Evolutionary conservation across 2,888 invertebrate genomes (phyloP).

Genomic region (Caenorhabditis imperialis): DNA sequence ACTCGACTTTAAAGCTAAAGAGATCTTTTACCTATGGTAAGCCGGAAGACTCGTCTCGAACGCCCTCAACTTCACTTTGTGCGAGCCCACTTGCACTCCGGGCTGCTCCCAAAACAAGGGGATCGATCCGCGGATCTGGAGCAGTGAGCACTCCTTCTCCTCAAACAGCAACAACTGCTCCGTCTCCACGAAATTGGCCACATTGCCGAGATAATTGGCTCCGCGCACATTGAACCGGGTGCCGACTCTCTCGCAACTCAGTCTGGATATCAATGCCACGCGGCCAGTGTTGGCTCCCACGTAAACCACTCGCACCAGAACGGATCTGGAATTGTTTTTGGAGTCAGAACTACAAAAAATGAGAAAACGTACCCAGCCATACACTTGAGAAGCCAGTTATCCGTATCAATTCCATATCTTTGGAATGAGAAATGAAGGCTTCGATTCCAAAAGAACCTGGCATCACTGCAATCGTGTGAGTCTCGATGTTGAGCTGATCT

Average conservation of each 20-base stretch:
- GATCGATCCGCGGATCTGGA: conserved; percentile 93
- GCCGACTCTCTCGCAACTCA: conserved; percentile 97
- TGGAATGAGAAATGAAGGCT: conserved; percentile 93
- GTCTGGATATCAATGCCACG: conserved; percentile 93
- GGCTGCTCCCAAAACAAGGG: conserved; percentile 99
- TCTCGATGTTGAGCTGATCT: conserved; percentile 91
- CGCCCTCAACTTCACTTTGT: conserved; percentile 95
- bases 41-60: conserved; percentile 94
- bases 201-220: conserved; percentile 98
- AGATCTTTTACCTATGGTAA: conserved; percentile 84
- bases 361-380: conserved; percentile 86
- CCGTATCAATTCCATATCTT: conserved; percentile 90
- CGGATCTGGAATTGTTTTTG: conserved; percentile 81
- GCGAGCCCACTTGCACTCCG: conserved; percentile 93
- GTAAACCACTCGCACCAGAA: conserved; percentile 97
- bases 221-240: conserved; percentile 97
- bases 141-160: conserved; percentile 89
- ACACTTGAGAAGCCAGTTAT: conserved; percentile 91
- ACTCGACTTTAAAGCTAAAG: neutral
- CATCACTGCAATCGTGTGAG: conserved; percentile 88
- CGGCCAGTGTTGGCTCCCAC: conserved; percentile 93
- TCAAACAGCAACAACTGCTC: conserved; percentile 86
- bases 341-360: neutral
- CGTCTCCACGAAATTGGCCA: conserved; percentile 99
- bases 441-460: conserved; percentile 98